These are phyloP conservation scores for Scleropages formosus DNA, from an alignment of 2,797 vertebrate species.

Conservation along the genomic window DNA sequence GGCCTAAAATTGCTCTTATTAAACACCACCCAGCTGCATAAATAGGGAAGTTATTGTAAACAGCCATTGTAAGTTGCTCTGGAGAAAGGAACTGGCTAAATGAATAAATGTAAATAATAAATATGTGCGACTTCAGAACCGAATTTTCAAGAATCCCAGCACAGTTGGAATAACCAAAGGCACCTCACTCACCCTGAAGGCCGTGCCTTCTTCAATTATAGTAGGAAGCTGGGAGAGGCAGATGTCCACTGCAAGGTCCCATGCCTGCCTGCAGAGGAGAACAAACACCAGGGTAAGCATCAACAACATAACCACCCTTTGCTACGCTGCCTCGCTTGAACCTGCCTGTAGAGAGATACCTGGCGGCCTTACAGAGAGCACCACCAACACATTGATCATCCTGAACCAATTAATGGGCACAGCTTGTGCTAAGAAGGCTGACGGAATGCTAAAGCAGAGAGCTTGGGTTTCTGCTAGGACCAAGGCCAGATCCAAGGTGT, in stretches of 20 bases:
- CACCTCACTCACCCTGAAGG: conserved; percentile 83
- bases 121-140: too few species aligned
- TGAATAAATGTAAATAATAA: too few species aligned
- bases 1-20: too few species aligned
- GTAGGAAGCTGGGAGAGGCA: conserved; percentile 96
- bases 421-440: background rate
- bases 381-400: background rate
- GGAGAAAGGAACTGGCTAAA: too few species aligned
- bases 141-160: too few species aligned
- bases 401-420: background rate
- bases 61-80: background rate
- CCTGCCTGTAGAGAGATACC: background rate
- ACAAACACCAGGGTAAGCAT: conserved; percentile 2
- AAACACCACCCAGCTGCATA: too few species aligned
- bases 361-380: background rate
- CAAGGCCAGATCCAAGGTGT: too few species aligned
- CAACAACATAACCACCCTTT: background rate
- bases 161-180: background rate
- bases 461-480: background rate
- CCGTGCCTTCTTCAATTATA: conserved; percentile 95
- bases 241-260: conserved; percentile 97
- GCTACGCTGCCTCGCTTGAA: too few species aligned
- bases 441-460: background rate
- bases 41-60: too few species aligned
- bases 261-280: conserved; percentile 82